Evolutionary conservation across 2,797 vertebrate species (phyloP).

Genomic region (Anisognathus igniventris): DNA sequence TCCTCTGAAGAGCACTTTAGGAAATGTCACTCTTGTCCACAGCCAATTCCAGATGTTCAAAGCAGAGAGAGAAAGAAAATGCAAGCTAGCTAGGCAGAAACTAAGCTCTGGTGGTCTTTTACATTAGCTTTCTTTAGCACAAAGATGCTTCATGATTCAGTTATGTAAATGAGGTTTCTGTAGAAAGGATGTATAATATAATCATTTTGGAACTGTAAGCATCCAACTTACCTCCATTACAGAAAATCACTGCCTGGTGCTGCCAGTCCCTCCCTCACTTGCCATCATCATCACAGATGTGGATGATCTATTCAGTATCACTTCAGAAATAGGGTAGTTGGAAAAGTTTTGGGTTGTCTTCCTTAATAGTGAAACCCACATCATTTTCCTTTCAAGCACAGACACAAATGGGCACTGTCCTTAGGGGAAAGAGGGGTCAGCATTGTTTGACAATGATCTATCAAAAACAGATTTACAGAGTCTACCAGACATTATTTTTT

Average conservation of each 20-base stretch:
- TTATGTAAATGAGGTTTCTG: not conserved
- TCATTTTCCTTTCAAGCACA: not conserved
- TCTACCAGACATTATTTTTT: not conserved
- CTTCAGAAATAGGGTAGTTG: not conserved
- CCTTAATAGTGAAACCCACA: not conserved
- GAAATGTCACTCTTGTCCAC: not conserved
- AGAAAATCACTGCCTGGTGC: constrained; percentile 41
- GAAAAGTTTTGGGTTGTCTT: not conserved
- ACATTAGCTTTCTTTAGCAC: constrained; percentile 49
- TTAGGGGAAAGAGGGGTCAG: accelerated
- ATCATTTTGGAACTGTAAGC: constrained; percentile 28
- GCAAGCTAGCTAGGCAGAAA: not conserved
- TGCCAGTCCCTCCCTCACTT: constrained; percentile 25
- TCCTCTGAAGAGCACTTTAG: not conserved
- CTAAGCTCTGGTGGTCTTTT: constrained; percentile 31
- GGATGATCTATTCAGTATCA: not conserved
- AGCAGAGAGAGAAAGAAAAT: not conserved
- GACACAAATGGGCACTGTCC: not conserved
- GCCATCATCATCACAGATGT: not conserved
- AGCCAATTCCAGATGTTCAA: not conserved
- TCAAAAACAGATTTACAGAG: not conserved
- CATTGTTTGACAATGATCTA: not conserved
- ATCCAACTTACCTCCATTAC: constrained; percentile 30
- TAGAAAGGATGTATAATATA: constrained; percentile 30
- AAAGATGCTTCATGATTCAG: constrained; percentile 28